Percentiles rank a stretch among this genome's conserved stretches.
Conservation (phyloP, 2,797 vertebrate genomes). For the Dermochelys coriacea region DNA sequence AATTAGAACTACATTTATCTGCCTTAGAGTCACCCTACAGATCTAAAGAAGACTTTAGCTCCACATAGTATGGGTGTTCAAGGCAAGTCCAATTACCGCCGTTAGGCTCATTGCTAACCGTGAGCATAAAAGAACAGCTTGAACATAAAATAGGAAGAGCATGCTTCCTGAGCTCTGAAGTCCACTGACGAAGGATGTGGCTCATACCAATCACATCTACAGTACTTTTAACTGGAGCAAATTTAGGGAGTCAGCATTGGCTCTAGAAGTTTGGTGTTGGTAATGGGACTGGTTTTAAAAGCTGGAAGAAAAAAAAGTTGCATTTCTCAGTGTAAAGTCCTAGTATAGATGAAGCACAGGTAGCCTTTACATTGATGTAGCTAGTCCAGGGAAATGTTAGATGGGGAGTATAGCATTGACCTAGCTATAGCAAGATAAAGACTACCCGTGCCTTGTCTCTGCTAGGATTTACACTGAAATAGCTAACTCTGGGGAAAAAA, state of each 20-base stretch:
- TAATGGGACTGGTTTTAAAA: neutral
- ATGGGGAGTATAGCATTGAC: neutral
- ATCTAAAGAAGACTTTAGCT: neutral
- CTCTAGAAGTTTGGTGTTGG: neutral
- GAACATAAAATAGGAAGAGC: neutral
- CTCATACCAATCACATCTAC: neutral
- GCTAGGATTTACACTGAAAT: neutral
- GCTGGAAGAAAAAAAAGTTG: neutral
- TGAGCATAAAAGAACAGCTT: rapidly evolving
- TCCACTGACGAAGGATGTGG: neutral
- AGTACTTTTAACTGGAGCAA: neutral
- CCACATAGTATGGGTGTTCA: neutral
- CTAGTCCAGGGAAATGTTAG: neutral
- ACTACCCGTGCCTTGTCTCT: neutral
- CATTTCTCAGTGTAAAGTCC: neutral
- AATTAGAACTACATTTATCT: neutral
- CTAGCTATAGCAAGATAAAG: too few species aligned
- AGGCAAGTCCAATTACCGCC: neutral
- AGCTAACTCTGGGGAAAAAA: neutral
- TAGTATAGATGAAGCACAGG: neutral
- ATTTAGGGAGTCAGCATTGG: neutral
- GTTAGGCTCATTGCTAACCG: neutral
- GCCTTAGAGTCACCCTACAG: neutral
- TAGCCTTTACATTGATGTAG: neutral
- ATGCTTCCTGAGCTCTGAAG: neutral